These are phyloP conservation scores for Mamestra configurata DNA, from an alignment of 1,140 invertebrate species.

Conservation along the genomic window DNA sequence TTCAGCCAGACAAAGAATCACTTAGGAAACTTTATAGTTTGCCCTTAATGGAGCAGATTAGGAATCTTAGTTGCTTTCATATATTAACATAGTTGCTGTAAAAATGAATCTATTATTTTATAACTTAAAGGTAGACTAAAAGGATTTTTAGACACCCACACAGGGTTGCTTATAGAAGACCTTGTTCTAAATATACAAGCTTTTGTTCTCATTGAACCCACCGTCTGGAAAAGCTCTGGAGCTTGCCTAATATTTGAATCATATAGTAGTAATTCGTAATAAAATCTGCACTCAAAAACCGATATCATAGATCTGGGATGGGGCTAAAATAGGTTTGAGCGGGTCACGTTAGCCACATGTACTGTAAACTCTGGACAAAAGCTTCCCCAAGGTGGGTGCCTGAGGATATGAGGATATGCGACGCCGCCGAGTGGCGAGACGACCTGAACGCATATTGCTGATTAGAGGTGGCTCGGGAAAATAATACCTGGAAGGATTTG, in stretches of 20 bases:
- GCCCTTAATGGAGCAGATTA: neutral
- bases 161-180: neutral
- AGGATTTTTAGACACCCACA: neutral
- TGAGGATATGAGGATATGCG: too few species aligned
- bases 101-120: neutral
- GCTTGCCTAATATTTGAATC: neutral
- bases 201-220: neutral
- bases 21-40: constrained; percentile 2
- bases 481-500: too few species aligned
- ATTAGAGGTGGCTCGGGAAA: too few species aligned
- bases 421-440: too few species aligned
- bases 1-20: neutral
- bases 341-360: too few species aligned
- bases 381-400: too few species aligned
- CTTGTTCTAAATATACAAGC: neutral
- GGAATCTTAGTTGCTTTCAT: neutral
- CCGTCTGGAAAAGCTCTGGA: neutral
- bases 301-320: too few species aligned
- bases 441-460: too few species aligned
- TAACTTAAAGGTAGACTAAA: neutral
- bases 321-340: too few species aligned
- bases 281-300: too few species aligned
- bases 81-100: neutral
- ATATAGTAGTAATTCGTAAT: too few species aligned
- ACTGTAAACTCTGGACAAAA: too few species aligned